A percentile compares a stretch with the other conserved stretches of the same genome.
Evolutionary conservation across 2,888 invertebrate species (phyloP).

Genomic region (Allolobophora icterica): DNA sequence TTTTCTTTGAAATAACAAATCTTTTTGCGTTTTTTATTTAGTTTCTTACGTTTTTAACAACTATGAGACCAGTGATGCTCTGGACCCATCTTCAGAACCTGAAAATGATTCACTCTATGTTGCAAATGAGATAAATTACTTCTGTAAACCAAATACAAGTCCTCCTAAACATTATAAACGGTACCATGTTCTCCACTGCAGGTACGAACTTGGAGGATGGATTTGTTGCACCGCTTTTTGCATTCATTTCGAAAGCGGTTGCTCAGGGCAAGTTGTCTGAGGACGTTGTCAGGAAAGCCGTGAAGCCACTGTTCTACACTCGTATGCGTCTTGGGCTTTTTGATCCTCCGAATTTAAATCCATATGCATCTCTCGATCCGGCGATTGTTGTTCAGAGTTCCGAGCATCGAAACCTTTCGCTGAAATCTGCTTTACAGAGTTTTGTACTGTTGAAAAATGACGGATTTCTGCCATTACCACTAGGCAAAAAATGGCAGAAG

Average conservation of each 20-base stretch:
- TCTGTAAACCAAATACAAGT: neutral
- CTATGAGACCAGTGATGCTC: too few species aligned
- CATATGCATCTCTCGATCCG: constrained; percentile 50
- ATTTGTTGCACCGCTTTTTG: constrained; percentile 32
- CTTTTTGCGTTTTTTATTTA: too few species aligned
- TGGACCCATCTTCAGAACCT: too few species aligned
- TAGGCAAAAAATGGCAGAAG: constrained; percentile 1
- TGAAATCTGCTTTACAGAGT: constrained; percentile 52
- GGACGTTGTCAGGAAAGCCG: constrained; percentile 35
- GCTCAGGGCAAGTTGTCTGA: constrained; percentile 39
- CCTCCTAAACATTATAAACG: neutral
- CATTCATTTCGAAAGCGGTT: constrained; percentile 45
- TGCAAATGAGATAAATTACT: neutral
- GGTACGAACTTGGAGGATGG: constrained; percentile 45
- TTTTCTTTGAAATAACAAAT: too few species aligned
- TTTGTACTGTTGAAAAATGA: constrained; percentile 56
- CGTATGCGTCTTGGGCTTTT: constrained; percentile 52
- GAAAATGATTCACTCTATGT: too few species aligned
- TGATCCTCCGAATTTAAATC: constrained; percentile 54
- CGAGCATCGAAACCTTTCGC: constrained; percentile 50
- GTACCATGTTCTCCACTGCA: neutral
- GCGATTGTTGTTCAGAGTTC: constrained; percentile 48
- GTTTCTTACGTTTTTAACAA: too few species aligned
- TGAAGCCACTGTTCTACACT: constrained; percentile 50
- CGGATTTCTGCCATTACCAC: constrained; percentile 24